These are phyloP conservation scores for Intellagama lesueurii DNA, from an alignment of 2,797 vertebrate genomes.

Conservation along the genomic window DNA sequence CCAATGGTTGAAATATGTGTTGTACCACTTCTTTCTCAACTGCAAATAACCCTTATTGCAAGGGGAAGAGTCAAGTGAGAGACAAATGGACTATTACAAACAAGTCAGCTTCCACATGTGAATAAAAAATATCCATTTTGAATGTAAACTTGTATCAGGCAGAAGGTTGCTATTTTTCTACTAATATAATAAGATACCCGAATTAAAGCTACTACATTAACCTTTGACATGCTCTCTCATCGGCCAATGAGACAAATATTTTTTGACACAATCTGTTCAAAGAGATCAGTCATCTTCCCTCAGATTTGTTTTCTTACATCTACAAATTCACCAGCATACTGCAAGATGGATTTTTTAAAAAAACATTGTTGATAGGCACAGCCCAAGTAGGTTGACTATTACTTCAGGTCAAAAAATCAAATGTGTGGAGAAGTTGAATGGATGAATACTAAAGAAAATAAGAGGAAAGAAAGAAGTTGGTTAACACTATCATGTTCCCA, in stretches of 20 bases:
- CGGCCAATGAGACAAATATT: not conserved
- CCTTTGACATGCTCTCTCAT: not conserved
- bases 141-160: not conserved
- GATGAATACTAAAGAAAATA: not conserved
- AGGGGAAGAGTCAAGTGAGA: not conserved
- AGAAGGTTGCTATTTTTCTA: not conserved
- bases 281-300: not conserved
- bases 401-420: not conserved
- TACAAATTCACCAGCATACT: not conserved
- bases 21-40: constrained; percentile 19
- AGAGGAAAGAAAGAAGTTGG: not conserved
- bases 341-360: not conserved
- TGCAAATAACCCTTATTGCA: not conserved
- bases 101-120: not conserved
- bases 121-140: not conserved
- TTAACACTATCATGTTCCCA: not conserved
- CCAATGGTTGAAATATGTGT: constrained; percentile 14
- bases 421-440: not conserved
- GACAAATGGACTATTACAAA: too few species aligned
- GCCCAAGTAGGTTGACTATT: not conserved
- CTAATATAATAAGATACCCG: not conserved
- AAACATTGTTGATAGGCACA: not conserved
- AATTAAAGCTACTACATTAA: not conserved
- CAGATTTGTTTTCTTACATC: not conserved
- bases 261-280: not conserved